Base-by-base conservation (phyloP, 2,113 vertebrate species). In the Candoia aspera region DNA sequence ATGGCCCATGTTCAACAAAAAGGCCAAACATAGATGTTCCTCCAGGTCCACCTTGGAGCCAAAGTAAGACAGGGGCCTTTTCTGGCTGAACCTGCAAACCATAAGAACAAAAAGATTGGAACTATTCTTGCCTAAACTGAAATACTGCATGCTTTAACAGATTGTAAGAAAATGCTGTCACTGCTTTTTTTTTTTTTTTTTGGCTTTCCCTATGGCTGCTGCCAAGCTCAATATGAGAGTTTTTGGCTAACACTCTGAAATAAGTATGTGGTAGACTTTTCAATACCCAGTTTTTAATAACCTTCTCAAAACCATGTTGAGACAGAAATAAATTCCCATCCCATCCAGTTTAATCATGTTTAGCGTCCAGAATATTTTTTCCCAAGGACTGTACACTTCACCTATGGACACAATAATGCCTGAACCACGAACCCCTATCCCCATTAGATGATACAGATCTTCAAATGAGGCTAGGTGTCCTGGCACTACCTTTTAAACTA, bases 1-100 rank as follows among this genome's bases (percentile, higher is more conserved):
- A 99, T 0, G 98, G 98, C 37, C 98, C 98, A 0, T 99, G 97
- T 93, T 99, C 98, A 93, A 99, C 98, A 95, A 99, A 99, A 26
- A 99, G 97, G 0, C 98, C 98, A 91, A 98, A 98, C 98, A 99
- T 97, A 26, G 98, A 99, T 2, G 98, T 97, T 13, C 98, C 97
- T 24, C 98, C 98, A 0, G 98, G 98, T 1, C 98, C 98, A 0
- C 98, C 98, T 86, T 99, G 98, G 9, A 99, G 97, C 98, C 98
- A 99, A 0, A 99, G 97, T 83, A 98, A 96, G 0, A 99, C 97
- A 0, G 98, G 98, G 1, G 98, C 98, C 0, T 92, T 93, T 5
- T 94, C 94, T 1, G 95, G 95, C 0, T 89, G 87, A 0, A 92
- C 88, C 98, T 98, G 92, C 84, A 92, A 37, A 62, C 6, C 11